Base-by-base conservation (phyloP, 1,140 invertebrate genomes). In the Holotrichia oblita region DNA sequence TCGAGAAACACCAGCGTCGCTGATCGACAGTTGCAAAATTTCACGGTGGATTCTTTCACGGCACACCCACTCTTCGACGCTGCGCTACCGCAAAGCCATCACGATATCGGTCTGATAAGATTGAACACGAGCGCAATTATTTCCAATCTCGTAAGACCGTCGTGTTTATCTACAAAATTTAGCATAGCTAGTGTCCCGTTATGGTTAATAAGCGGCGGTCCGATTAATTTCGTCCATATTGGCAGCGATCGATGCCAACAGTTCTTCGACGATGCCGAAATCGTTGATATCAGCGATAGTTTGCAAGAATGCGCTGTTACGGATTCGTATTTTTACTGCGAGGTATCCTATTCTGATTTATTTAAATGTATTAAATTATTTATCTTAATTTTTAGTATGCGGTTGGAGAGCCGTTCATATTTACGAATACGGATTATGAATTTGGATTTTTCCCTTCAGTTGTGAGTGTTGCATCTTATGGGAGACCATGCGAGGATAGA, bases 381-480 rank as follows among this genome's bases (percentile, higher is more conserved):
- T 27, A 27, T 22, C 4, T 48, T 48, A 48, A 48, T 48, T 69
- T 69, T 34, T 22, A 69, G 61, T 69, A 69, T 22, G 61, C 24
- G 0, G 6, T 7, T 10, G 61, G 61, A 0, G 22, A 17, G 4
- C 61, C 92, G 3, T 92, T 92, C 3, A 92, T 92, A 12, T 91
- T 91, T 10, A 85, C 91, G 0, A 90, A 91, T 84, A 82, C 89
- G 0, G 87, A 87, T 78, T 83, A 86, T 17, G 64, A 81, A 14
- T 81, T 81, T 27, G 59, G 81, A 22, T 91, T 90, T 81, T 80
- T 87, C 0, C 89, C 88, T 84, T 20, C 20, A 69, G 22, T 69
- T 3, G 27, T 24, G 2, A 91, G 90, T 8, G 87, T 93, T 3
- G 92, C 91, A 0, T 92, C 91, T 6, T 88, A 91, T 44, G 92